phyloP scores from a whole-genome alignment of 2,888 invertebrate genomes.

The Dioctria linearis region DNA sequence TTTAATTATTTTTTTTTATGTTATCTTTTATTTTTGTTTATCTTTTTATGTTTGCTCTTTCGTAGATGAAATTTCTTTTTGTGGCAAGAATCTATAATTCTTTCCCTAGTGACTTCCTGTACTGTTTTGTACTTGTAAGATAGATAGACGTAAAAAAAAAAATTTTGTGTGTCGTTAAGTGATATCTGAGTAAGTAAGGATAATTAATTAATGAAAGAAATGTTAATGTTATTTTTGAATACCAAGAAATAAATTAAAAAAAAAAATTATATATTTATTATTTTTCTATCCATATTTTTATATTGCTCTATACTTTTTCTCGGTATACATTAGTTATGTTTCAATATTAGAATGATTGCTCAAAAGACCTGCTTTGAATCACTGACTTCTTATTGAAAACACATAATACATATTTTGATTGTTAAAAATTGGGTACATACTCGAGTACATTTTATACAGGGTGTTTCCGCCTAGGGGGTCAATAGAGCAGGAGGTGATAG shows the following conservation, averaged over 20 bases:
- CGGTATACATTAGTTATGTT: not conserved
- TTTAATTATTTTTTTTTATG: not conserved
- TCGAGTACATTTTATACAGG: too few species aligned
- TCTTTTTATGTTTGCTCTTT: constrained; percentile 20
- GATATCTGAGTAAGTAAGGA: constrained; percentile 58
- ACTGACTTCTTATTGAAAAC: too few species aligned
- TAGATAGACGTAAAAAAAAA: constrained; percentile 33
- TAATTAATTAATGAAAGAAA: constrained; percentile 54
- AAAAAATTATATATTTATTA: not conserved
- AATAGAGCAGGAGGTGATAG: too few species aligned
- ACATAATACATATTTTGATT: too few species aligned
- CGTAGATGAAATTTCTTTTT: constrained; percentile 24
- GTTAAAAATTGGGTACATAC: too few species aligned
- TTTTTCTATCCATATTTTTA: not conserved
- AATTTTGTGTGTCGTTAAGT: constrained; percentile 56
- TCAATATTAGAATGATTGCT: too few species aligned
- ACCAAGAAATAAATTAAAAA: constrained; percentile 39
- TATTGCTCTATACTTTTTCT: not conserved
- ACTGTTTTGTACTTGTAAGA: constrained; percentile 39
- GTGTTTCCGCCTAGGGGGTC: too few species aligned
- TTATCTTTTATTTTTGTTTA: constrained; percentile 25
- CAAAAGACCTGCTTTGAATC: too few species aligned
- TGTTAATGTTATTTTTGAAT: constrained; percentile 59
- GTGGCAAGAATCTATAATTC: constrained; percentile 19
- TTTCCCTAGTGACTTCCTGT: constrained; percentile 11